phyloP scores from a whole-genome alignment of 2,888 invertebrate genomes.

The Cataglyphis cursor region DNA sequence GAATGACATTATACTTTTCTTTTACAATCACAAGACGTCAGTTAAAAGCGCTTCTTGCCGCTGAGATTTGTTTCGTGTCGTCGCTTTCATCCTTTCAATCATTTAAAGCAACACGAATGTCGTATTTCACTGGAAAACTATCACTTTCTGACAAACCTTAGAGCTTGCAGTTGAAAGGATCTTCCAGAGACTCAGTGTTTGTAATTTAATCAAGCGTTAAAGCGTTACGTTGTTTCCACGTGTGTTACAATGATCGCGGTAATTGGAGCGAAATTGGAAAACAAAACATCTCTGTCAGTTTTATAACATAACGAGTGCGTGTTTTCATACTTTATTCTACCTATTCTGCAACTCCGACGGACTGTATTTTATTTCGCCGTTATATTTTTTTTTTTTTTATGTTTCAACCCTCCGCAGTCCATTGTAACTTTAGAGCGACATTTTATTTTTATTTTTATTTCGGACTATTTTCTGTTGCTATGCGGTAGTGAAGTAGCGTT shows the following conservation, averaged over 20 bases:
- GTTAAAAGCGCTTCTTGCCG: conserved; percentile 4
- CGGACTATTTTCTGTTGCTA: conserved; percentile 38
- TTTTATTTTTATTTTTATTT: conserved; percentile 52
- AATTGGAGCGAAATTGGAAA: conserved; percentile 8
- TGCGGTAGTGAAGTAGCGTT: conserved; percentile 25
- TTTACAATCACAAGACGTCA: conserved; percentile 1
- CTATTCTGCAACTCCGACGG: conserved; percentile 25
- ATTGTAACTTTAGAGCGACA: conserved; percentile 51
- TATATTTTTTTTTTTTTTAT: conserved; percentile 33
- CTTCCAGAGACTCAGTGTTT: not conserved
- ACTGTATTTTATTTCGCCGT: conserved; percentile 38
- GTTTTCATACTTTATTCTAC: conserved; percentile 42
- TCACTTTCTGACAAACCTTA: not conserved
- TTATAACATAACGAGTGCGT: conserved; percentile 15
- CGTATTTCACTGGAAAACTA: not conserved
- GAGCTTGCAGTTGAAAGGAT: not conserved
- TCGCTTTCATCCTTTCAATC: conserved; percentile 5
- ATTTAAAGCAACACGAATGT: not conserved
- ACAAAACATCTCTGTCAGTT: conserved; percentile 25
- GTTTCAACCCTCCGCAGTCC: conserved; percentile 31
- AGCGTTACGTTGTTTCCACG: not conserved
- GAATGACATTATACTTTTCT: conserved; percentile 31
- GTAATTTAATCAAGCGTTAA: conserved; percentile 7
- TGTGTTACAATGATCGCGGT: conserved; percentile 5
- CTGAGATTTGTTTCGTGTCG: not conserved